Percentiles rank a stretch among this genome's conserved stretches.
Evolutionary conservation across 2,797 vertebrate genomes (phyloP).

Genomic region (Artibeus lituratus): DNA sequence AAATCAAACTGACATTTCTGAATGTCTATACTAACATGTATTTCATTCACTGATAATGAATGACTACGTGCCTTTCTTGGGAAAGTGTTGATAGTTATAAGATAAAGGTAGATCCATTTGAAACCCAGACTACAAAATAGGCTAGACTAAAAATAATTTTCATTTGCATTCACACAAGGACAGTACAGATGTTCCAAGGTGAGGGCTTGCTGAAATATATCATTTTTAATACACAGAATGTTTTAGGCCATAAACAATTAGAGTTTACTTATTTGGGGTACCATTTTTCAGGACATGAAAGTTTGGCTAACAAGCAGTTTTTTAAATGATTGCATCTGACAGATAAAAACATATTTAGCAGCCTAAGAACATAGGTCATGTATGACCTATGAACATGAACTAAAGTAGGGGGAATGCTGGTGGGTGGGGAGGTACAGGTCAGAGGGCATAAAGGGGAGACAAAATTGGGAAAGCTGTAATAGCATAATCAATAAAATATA

Average conservation of each 20-base stretch:
- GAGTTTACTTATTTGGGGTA: background rate
- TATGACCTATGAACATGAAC: too few relatives aligned
- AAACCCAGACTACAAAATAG: background rate
- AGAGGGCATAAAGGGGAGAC: too few relatives aligned
- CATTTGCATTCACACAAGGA: background rate
- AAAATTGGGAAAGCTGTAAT: too few relatives aligned
- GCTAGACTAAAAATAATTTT: background rate
- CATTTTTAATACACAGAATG: background rate
- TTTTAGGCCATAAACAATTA: background rate
- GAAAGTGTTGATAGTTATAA: background rate
- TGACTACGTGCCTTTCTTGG: background rate
- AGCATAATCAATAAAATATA: too few relatives aligned
- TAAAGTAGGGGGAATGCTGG: too few relatives aligned
- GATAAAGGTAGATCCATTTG: background rate
- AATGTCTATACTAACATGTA: background rate
- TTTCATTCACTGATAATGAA: background rate
- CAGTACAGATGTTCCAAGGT: background rate
- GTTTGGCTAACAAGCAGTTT: background rate
- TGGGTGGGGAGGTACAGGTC: too few relatives aligned
- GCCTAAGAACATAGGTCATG: too few relatives aligned
- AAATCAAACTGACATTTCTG: background rate
- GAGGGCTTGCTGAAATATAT: background rate
- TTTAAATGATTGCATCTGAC: background rate
- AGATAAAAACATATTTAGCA: background rate
- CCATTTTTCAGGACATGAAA: background rate